phyloP scores from a whole-genome alignment of 2,797 vertebrate genomes.

The Cyclura pinguis region DNA sequence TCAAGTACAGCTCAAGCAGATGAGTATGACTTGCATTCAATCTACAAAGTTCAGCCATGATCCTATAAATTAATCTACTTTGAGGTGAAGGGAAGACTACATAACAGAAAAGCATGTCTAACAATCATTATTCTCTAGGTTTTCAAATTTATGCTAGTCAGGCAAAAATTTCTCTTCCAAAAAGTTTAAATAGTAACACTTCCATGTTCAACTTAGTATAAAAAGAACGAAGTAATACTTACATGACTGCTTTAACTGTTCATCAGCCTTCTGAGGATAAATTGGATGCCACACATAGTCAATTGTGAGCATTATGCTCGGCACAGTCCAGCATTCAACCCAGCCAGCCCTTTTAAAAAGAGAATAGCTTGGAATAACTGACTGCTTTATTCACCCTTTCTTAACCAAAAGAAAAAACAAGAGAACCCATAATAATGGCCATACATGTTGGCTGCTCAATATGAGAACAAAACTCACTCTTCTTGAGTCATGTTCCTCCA shows the following conservation, averaged over 20 bases:
- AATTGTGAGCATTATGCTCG: slow-evolving; percentile 93
- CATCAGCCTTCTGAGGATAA: slow-evolving; percentile 96
- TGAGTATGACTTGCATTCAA: neutral
- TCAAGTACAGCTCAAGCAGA: neutral
- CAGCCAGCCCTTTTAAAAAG: slow-evolving; percentile 87
- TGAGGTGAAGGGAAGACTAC: neutral
- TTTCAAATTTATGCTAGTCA: slow-evolving; percentile 7
- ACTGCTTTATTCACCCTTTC: neutral
- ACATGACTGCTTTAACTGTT: slow-evolving; percentile 95
- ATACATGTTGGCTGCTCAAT: neutral
- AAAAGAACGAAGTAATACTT: slow-evolving; percentile 73
- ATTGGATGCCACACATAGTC: slow-evolving; percentile 99
- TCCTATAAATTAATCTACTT: neutral
- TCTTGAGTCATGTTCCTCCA: slow-evolving; percentile 96
- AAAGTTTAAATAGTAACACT: slow-evolving; percentile 1
- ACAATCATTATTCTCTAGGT: neutral
- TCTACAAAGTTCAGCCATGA: neutral
- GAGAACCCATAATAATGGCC: neutral
- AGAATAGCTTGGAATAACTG: slow-evolving; percentile 46
- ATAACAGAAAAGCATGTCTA: neutral
- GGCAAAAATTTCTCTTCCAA: slow-evolving; percentile 12
- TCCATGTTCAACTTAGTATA: neutral
- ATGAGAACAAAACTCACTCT: slow-evolving; percentile 84
- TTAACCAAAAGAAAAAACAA: neutral
- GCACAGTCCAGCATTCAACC: slow-evolving; percentile 98